Base-by-base conservation (phyloP, 2,888 invertebrate genomes). In the Orthosia incerta region DNA sequence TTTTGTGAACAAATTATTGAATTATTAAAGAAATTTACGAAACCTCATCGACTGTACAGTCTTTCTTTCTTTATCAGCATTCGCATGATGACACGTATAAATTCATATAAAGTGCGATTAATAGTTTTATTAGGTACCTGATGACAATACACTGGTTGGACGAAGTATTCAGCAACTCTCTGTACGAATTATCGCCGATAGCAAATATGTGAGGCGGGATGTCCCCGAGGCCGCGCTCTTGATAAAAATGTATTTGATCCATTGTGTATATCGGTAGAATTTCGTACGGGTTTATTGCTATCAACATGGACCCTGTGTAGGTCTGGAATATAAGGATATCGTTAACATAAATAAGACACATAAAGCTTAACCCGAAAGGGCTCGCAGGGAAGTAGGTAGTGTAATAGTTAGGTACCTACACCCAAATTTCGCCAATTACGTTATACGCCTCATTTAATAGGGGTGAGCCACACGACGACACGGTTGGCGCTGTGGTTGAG, bases 281-380 rank as follows among this genome's bases (percentile, higher is more conserved):
- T 95, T 99, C 98, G 91, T 99, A 99, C 0, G 99, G 99, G 95
- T 99, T 99, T 53, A 99, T 98, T 5, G 99, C 99, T 86, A 99
- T 98, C 89, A 99, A 97, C 97, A 99, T 99, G 2, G 98, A 97
- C 13, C 99, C 99, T 0, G 99, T 99, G 92, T 99, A 99, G 0
- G 99, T 99, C 99, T 99, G 93, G 50, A 93, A 93, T 70, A 73
- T n/a, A 74, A 72, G 55, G 45, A 60, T 3, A 69, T 31, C 3
- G 13, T 23, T 20, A 20, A 12, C 5, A 39, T 50, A 5, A 50
- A 26, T 57, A 26, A 18, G 18, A 18, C 50, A n/a, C 7, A 50
- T 2, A n/a, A n/a, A n/a, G 20, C 13, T 55, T 15, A 20, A 15
- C n/a, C n/a, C 4, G 12, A 20, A 11, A 4, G 23, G 5, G 20